Evolutionary conservation across 92 coral and sea anemone genomes (phyloP).

Genomic region (Phenganax subtilis): DNA sequence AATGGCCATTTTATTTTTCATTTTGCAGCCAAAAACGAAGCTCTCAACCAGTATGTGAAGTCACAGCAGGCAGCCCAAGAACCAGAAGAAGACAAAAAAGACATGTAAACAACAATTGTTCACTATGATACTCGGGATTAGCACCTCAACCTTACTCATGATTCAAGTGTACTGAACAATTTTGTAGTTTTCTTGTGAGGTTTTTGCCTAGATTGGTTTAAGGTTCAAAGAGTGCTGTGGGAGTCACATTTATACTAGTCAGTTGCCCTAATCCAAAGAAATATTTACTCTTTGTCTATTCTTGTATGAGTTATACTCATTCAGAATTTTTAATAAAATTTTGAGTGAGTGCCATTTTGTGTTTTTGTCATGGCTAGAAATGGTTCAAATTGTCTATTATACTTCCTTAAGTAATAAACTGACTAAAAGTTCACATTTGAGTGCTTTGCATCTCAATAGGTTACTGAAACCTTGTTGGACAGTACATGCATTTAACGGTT

Average conservation of each 20-base stretch:
- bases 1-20: not conserved
- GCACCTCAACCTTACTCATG: slow-evolving; percentile 3
- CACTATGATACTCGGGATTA: not conserved
- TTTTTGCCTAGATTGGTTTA: slow-evolving; percentile 16
- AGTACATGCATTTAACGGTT: too few species aligned
- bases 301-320: not conserved
- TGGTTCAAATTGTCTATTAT: too few species aligned
- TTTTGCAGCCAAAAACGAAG: slow-evolving; percentile 31
- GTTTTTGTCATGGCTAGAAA: not conserved
- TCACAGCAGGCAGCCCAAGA: not conserved
- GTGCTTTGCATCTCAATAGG: too few species aligned
- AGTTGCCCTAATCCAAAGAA: not conserved
- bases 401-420: too few species aligned
- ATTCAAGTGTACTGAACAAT: not conserved
- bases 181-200: slow-evolving; percentile 13
- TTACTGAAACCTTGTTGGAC: too few species aligned
- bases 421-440: too few species aligned
- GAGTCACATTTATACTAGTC: not conserved
- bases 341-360: not conserved
- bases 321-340: slow-evolving; percentile 1
- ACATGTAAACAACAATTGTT: slow-evolving; percentile 21
- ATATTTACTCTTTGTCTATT: not conserved
- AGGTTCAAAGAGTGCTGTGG: not conserved
- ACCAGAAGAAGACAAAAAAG: slow-evolving; percentile 30
- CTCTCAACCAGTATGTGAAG: slow-evolving; percentile 18